phyloP scores from a whole-genome alignment of 2,888 invertebrate genomes.

The Thymelicus acteon region DNA sequence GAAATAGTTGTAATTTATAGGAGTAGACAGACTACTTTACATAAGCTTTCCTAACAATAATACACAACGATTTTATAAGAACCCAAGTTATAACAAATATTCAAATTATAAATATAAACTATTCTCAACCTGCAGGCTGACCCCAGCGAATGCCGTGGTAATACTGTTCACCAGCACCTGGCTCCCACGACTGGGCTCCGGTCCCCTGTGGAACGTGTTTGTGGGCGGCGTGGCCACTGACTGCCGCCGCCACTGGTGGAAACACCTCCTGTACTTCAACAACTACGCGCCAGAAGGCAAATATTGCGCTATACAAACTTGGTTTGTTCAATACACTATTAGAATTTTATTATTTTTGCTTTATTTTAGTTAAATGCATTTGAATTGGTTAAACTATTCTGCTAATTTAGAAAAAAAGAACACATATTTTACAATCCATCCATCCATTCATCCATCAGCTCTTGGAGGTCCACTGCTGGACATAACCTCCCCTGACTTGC shows the following conservation, averaged over 20 bases:
- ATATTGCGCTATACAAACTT: slow-evolving; percentile 54
- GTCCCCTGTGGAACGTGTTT: slow-evolving; percentile 43
- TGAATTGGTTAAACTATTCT: too few species aligned
- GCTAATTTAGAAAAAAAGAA: too few species aligned
- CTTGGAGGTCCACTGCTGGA: too few species aligned
- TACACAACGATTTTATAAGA: too few species aligned
- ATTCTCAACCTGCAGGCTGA: slow-evolving; percentile 46
- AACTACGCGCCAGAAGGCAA: slow-evolving; percentile 53
- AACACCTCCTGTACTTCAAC: slow-evolving; percentile 62
- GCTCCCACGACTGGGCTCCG: slow-evolving; percentile 44
- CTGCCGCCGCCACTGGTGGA: slow-evolving; percentile 67
- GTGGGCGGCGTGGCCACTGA: slow-evolving; percentile 54
- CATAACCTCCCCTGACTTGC: too few species aligned
- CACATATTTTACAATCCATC: too few species aligned
- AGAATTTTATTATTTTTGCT: background rate
- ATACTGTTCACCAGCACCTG: slow-evolving; percentile 44
- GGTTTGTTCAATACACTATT: slow-evolving; percentile 22
- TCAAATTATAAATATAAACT: background rate
- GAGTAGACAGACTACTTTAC: too few species aligned
- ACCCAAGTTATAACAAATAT: too few species aligned
- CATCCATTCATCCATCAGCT: too few species aligned
- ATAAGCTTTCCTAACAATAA: background rate
- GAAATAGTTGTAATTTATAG: too few species aligned
- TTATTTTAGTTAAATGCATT: too few species aligned
- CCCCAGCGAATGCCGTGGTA: slow-evolving; percentile 47